Conservation (phyloP, 2,888 invertebrate species). For the Odontocolon sp. region DNA sequence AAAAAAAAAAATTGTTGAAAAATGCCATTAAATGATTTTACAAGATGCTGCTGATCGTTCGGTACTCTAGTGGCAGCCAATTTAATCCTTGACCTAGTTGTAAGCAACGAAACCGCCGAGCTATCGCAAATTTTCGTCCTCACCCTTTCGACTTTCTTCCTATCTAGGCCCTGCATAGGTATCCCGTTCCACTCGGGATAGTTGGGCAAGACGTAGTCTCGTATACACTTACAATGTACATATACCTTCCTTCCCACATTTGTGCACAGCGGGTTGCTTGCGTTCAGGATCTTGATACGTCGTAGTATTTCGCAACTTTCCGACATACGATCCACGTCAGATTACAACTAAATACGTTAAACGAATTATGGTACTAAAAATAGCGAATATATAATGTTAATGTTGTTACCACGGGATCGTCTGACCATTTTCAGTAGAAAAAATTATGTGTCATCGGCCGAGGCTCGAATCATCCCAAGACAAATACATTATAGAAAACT, state of each 20-base stretch:
- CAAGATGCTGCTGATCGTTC: slow-evolving; percentile 26
- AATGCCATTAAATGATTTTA: slow-evolving; percentile 10
- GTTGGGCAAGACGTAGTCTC: slow-evolving; percentile 1
- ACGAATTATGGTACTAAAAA: too few species aligned
- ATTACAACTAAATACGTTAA: too few species aligned
- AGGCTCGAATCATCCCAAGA: too few species aligned
- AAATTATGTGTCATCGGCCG: too few species aligned
- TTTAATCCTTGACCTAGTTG: slow-evolving; percentile 41
- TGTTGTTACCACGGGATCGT: too few species aligned
- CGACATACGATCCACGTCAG: not conserved
- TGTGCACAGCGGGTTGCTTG: not conserved
- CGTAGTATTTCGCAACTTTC: not conserved
- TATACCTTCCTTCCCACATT: not conserved
- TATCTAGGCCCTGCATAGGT: not conserved
- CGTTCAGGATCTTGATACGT: not conserved
- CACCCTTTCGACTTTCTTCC: slow-evolving; percentile 1
- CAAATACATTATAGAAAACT: too few species aligned
- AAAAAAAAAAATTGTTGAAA: too few species aligned
- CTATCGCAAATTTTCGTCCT: slow-evolving; percentile 39
- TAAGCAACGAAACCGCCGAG: slow-evolving; percentile 19
- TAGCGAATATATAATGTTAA: too few species aligned
- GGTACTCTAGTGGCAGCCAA: slow-evolving; percentile 15
- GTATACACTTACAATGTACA: not conserved
- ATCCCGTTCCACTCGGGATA: not conserved
- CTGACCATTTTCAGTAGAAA: not conserved